Conservation (phyloP, 2,888 invertebrate species). For the Dysmachus trigonus region DNA sequence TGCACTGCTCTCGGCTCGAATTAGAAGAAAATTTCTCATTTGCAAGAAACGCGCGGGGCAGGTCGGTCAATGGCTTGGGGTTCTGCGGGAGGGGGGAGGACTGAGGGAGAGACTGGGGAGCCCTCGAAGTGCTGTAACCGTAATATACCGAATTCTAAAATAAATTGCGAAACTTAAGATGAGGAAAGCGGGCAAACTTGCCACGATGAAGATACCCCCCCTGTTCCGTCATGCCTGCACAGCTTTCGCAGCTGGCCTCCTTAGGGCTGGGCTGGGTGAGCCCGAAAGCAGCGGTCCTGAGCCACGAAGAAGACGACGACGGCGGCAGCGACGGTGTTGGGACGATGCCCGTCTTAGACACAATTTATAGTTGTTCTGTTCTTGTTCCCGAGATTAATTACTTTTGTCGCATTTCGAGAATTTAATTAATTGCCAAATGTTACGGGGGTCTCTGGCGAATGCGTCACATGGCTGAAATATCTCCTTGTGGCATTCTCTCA, state of each 20-base stretch:
- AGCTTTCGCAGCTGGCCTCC: neutral
- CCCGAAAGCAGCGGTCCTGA: neutral
- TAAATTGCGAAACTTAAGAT: constrained; percentile 47
- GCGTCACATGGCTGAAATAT: constrained; percentile 60
- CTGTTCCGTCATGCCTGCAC: neutral
- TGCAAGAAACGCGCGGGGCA: neutral
- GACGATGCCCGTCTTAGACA: constrained; percentile 43
- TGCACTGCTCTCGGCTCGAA: neutral
- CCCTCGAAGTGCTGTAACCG: neutral
- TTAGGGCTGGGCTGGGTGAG: neutral
- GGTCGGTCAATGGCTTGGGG: constrained; percentile 5
- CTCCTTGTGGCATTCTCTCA: constrained; percentile 51
- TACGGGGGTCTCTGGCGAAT: constrained; percentile 54
- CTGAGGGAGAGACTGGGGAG: neutral
- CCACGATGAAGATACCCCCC: neutral
- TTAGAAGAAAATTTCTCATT: constrained; percentile 27
- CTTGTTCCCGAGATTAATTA: constrained; percentile 48
- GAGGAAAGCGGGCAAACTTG: constrained; percentile 23
- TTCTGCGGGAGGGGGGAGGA: neutral
- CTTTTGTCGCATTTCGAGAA: constrained; percentile 48
- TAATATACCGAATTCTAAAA: constrained; percentile 40
- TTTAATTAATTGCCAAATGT: constrained; percentile 48
- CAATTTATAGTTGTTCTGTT: constrained; percentile 47
- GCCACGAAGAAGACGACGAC: neutral
- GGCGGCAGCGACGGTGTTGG: neutral